Conservation (phyloP, 2,888 invertebrate species). For the Augochlorella aurata region DNA sequence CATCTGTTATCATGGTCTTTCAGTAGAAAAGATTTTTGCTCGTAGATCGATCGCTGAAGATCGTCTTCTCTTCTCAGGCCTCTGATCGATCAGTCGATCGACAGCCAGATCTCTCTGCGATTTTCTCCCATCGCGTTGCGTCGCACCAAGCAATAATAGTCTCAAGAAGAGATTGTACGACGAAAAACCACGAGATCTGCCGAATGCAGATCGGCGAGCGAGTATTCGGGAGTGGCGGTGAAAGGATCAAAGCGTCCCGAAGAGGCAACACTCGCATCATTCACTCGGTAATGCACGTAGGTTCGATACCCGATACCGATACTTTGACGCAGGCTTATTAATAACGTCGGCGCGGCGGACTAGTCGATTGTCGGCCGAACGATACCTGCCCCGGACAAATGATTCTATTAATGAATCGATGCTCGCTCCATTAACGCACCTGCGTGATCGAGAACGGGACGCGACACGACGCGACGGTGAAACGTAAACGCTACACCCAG, state of each 20-base stretch:
- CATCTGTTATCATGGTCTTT: neutral
- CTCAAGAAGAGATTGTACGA: neutral
- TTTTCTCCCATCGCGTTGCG: neutral
- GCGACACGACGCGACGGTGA: neutral
- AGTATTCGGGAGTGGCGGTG: slow-evolving; percentile 62
- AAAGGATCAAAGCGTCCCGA: slow-evolving; percentile 57
- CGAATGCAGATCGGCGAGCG: slow-evolving; percentile 5
- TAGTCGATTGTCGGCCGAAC: slow-evolving; percentile 20
- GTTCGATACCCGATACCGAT: slow-evolving; percentile 36
- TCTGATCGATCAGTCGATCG: neutral
- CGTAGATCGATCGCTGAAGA: neutral
- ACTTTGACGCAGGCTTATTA: slow-evolving; percentile 45
- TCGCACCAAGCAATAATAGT: neutral
- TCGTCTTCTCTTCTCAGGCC: neutral
- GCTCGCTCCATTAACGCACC: slow-evolving; percentile 35
- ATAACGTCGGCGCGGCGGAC: slow-evolving; percentile 30
- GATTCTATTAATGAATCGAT: slow-evolving; percentile 51
- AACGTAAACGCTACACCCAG: neutral
- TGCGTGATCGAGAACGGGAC: neutral
- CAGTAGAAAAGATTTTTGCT: neutral
- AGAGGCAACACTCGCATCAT: slow-evolving; percentile 52
- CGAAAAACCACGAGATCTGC: neutral
- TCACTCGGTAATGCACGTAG: slow-evolving; percentile 33
- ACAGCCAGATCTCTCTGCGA: neutral
- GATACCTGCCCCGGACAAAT: slow-evolving; percentile 43